Percentiles rank a stretch among this genome's conserved stretches.
These are phyloP conservation scores for Dicentrarchus labrax DNA, from an alignment of 2,113 vertebrate genomes.

Conservation along the genomic window DNA sequence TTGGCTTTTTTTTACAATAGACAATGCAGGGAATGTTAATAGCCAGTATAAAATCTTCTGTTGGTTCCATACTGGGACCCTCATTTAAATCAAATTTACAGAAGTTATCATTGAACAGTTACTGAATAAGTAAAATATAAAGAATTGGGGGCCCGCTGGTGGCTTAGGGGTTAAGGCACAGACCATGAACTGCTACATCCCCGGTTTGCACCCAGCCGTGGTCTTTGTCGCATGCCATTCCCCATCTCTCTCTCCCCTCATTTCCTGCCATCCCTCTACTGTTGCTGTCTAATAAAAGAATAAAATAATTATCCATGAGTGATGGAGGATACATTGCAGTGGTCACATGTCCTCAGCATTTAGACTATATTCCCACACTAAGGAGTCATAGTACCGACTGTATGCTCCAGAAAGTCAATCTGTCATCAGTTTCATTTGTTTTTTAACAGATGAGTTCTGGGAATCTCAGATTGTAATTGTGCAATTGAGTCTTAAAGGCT, in stretches of 20 bases:
- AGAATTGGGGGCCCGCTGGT: neutral
- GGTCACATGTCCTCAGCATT: neutral
- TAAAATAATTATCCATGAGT: conserved; percentile 33
- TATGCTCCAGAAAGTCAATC: conserved; percentile 39
- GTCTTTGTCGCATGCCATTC: neutral
- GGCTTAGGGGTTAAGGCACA: neutral
- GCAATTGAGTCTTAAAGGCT: conserved; percentile 43
- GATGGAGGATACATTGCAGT: neutral
- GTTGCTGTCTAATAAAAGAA: neutral
- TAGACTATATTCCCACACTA: conserved; percentile 11
- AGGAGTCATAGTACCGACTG: conserved; percentile 10
- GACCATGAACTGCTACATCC: neutral
- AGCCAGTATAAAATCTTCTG: neutral
- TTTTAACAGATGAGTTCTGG: conserved; percentile 39
- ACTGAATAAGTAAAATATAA: neutral
- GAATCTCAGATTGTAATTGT: conserved; percentile 39
- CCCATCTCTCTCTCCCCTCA: neutral
- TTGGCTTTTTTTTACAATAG: neutral
- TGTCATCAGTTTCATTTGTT: conserved; percentile 44
- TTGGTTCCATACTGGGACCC: neutral
- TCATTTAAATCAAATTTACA: neutral
- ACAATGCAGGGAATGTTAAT: neutral
- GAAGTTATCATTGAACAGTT: neutral
- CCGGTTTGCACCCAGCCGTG: neutral
- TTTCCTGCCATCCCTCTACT: neutral